Evolutionary conservation across 2,797 vertebrate species (phyloP).

Genomic region (Gallinago nigripennis): DNA sequence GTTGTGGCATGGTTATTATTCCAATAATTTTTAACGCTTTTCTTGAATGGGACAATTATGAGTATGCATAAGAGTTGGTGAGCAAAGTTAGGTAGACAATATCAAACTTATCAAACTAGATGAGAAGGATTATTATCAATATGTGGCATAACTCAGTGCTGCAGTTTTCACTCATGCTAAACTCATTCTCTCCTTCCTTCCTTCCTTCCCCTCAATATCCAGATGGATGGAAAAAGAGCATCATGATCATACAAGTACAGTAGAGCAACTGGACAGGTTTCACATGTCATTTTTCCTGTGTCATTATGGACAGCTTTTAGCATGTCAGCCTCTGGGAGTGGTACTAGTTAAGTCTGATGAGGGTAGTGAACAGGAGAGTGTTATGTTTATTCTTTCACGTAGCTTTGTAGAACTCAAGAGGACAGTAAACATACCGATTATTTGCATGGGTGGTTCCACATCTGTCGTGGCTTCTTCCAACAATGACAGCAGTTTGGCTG

Average conservation of each 20-base stretch:
- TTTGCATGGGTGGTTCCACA: constrained; percentile 86
- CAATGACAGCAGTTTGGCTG: constrained; percentile 86
- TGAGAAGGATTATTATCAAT: not conserved
- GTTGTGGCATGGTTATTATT: not conserved
- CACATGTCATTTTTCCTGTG: constrained; percentile 1
- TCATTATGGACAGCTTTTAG: not conserved
- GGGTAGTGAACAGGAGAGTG: not conserved
- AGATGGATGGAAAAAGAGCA: not conserved
- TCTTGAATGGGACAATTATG: not conserved
- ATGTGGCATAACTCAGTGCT: not conserved
- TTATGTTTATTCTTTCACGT: constrained; percentile 47
- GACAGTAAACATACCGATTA: constrained; percentile 85
- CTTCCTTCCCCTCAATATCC: not conserved
- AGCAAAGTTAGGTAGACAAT: not conserved
- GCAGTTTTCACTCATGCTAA: not conserved
- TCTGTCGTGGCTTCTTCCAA: constrained; percentile 86
- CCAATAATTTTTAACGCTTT: not conserved
- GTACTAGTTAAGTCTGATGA: not conserved
- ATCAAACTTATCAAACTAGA: not conserved
- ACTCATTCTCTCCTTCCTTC: not conserved
- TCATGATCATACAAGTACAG: not conserved
- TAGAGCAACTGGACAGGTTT: not conserved
- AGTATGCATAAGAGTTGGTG: not conserved
- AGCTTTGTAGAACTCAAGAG: constrained; percentile 48
- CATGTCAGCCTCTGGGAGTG: not conserved